Evolutionary conservation across 1,140 invertebrate genomes (phyloP).

Genomic region (Mya arenaria): DNA sequence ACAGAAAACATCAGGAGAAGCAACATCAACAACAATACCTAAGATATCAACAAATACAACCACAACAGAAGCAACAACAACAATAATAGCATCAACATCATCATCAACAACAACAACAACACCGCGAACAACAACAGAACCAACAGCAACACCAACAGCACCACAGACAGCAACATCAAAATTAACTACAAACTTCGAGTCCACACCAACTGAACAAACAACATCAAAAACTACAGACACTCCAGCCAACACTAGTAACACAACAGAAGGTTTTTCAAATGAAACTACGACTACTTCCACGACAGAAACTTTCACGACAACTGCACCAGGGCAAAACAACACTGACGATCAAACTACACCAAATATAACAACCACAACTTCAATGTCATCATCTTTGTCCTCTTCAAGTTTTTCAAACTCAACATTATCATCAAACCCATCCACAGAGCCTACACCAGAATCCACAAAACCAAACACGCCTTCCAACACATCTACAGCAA

Average conservation of each 20-base stretch:
- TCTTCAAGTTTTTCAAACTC: not conserved
- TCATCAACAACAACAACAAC: not conserved
- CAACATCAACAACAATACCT: not conserved
- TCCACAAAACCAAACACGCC: not conserved
- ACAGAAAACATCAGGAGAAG: not conserved
- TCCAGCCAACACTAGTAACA: too few relatives aligned
- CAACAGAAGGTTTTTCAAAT: too few relatives aligned
- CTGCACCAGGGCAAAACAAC: too few relatives aligned
- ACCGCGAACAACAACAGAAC: not conserved
- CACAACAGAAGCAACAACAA: not conserved
- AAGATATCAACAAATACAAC: not conserved
- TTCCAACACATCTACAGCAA: not conserved
- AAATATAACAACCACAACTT: not conserved
- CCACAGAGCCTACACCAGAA: not conserved
- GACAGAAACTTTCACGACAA: too few relatives aligned
- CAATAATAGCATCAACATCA: not conserved
- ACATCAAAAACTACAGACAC: too few relatives aligned
- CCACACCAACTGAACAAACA: too few relatives aligned
- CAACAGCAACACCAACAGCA: not conserved
- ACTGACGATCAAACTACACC: not conserved
- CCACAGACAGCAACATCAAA: too few relatives aligned
- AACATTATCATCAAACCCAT: not conserved
- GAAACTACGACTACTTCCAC: too few relatives aligned
- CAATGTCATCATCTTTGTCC: not conserved
- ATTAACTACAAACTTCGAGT: too few relatives aligned